phyloP scores from a whole-genome alignment of 2,888 invertebrate genomes.

The Kryphioiulus occultus region DNA sequence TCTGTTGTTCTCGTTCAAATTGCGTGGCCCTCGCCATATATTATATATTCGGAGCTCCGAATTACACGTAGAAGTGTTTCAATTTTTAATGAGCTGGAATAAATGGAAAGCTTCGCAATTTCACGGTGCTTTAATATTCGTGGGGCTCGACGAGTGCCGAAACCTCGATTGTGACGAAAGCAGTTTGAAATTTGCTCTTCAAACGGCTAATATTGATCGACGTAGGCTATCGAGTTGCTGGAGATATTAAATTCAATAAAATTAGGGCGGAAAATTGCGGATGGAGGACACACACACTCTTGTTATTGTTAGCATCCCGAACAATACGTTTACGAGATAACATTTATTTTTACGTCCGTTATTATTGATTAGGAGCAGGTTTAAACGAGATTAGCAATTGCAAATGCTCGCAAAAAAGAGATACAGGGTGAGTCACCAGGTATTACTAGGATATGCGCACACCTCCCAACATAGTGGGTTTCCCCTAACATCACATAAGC shows the following conservation, averaged over 20 bases:
- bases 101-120: not conserved
- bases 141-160: not conserved
- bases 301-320: not conserved
- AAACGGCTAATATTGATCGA: not conserved
- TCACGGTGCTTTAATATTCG: not conserved
- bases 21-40: not conserved
- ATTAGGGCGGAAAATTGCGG: not conserved
- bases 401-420: not conserved
- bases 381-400: not conserved
- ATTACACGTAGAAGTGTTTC: not conserved
- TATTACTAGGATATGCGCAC: no score
- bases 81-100: not conserved
- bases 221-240: not conserved
- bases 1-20: not conserved
- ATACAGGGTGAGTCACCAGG: not conserved
- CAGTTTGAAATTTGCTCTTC: not conserved
- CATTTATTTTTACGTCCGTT: not conserved
- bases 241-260: constrained; percentile 6
- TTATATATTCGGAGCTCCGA: not conserved
- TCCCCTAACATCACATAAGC: no score
- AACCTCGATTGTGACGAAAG: not conserved
- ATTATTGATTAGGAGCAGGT: not conserved
- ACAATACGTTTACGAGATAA: not conserved
- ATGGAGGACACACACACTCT: not conserved
- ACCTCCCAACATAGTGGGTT: no score